These are phyloP conservation scores for Drosophila virilis DNA, from an alignment of 1,140 invertebrate genomes.

Conservation along the genomic window DNA sequence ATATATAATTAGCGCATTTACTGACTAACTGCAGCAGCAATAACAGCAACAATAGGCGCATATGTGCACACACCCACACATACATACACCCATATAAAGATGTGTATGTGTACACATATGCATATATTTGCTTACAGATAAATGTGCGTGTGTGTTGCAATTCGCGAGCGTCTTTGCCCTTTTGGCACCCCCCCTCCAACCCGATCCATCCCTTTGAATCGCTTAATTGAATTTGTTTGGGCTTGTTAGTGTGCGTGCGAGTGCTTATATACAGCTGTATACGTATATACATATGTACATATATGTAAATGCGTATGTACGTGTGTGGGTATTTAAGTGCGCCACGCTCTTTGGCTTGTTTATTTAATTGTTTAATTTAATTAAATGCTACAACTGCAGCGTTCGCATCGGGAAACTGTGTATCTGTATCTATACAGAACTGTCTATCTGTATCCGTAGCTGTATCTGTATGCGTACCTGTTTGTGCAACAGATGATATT, in stretches of 20 bases:
- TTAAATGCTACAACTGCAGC: conserved; percentile 68
- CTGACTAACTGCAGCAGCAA: conserved; percentile 63
- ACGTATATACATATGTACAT: neutral
- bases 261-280: neutral
- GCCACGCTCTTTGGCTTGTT: conserved; percentile 52
- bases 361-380: conserved; percentile 83
- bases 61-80: too few species aligned
- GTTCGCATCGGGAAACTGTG: conserved; percentile 42
- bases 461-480: conserved; percentile 8
- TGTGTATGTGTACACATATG: neutral
- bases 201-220: conserved; percentile 43
- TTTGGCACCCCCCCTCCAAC: conserved; percentile 9
- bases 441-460: conserved; percentile 13
- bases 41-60: conserved; percentile 37
- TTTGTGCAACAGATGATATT: conserved; percentile 71
- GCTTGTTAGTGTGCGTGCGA: conserved; percentile 8
- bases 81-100: conserved; percentile 3
- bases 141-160: conserved; percentile 74
- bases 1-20: conserved; percentile 78
- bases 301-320: neutral
- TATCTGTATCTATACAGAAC: conserved; percentile 24
- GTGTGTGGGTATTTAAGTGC: conserved; percentile 11
- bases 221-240: conserved; percentile 80
- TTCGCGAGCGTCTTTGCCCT: conserved; percentile 36
- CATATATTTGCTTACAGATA: conserved; percentile 46